Base-by-base conservation (phyloP, 2,888 invertebrate species). In the Laothoe populi region DNA sequence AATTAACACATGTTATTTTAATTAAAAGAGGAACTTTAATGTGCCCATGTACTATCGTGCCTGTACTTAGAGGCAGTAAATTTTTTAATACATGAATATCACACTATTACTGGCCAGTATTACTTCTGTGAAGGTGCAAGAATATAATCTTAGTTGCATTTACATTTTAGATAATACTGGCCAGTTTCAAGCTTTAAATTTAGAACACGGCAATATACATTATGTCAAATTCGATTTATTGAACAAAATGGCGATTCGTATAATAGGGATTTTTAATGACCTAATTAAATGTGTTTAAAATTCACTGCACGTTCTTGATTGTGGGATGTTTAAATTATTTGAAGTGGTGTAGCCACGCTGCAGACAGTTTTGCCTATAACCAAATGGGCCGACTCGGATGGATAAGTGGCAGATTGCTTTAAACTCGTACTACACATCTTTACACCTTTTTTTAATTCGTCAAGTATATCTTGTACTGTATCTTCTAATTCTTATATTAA, bases 1-100 rank as follows among this genome's bases (percentile, higher is more conserved):
- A 76, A 77, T 77, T 73, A 73, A 53, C 35, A 31, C 65, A 60
- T 66, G 63, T 53, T 67, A 69, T 68, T 74, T 73, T 74, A 75
- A 75, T 78, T 74, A 71, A 65, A 71, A 68, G 63, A 59, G 35
- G 26, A 59, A 59, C 19, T 19, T 44, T 45, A 59, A 59, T 59
- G 59, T 2, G 26, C 4, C 44, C n/a, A 26, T 7, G 11, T 19
- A 35, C 19, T 19, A 35, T 35, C 31, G 35, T 53, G 16, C 31
- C 3, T 35, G 19, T 13, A 2, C 19, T 35, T 31, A 11, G 4
- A 35, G 10, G 19, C 19, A 26, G 26, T 35, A 10, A 21, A 3
- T 35, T 53, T 53, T 19, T 53, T 53, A 8, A 16, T 26, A 5
- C 16, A 11, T 21, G 10, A 49, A 49, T 31, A 2, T 19, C 10